A percentile compares a stretch with the other conserved stretches of the same genome.
These are phyloP conservation scores for Platysternon megacephalum DNA, from an alignment of 2,113 vertebrate species.

Conservation along the genomic window DNA sequence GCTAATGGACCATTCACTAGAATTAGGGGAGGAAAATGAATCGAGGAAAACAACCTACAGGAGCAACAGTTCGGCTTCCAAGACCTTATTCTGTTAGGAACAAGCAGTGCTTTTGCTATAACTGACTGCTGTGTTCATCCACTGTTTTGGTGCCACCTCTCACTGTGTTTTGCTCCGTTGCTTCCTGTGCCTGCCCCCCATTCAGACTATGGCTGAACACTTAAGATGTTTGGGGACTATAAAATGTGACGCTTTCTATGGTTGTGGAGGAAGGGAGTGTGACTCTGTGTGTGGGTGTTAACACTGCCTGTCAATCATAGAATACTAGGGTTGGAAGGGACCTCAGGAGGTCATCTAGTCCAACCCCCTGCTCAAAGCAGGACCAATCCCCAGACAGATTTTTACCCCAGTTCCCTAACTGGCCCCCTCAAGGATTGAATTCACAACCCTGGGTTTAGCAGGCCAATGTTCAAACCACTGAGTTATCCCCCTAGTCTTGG, in stretches of 20 bases:
- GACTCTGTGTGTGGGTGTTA: background rate
- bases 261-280: background rate
- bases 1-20: background rate
- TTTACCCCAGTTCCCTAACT: no score
- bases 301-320: background rate
- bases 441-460: no score
- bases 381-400: no score
- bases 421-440: no score
- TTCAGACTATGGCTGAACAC: background rate
- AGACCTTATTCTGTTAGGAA: background rate
- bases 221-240: background rate
- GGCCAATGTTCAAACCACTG: no score
- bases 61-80: background rate
- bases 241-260: background rate
- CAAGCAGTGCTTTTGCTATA: background rate
- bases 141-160: background rate
- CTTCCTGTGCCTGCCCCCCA: background rate
- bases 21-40: background rate
- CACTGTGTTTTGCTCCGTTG: background rate
- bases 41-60: background rate
- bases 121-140: background rate
- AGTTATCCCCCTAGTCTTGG: background rate
- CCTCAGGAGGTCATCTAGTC: no score
- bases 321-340: no score
- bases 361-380: no score